Conservation (phyloP, 1,140 invertebrate genomes). For the Argopecten irradians region DNA sequence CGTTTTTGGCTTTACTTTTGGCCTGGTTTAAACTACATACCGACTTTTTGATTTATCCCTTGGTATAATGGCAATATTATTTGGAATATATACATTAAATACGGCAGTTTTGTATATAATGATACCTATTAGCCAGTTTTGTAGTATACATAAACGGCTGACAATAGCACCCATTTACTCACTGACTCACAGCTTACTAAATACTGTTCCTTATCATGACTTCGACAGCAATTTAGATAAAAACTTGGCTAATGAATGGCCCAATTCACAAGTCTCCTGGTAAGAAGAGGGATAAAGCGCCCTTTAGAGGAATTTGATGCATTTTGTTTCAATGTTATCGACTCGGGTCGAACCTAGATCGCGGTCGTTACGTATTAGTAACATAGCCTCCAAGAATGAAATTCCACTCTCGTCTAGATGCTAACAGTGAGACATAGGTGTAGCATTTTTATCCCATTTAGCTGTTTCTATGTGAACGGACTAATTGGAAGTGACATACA, state of each 20-base stretch:
- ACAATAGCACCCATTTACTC: not conserved
- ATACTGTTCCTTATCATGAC: not conserved
- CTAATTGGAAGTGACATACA: not conserved
- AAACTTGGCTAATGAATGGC: not conserved
- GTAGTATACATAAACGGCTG: not conserved
- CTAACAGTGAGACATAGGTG: not conserved
- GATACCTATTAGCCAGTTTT: not conserved
- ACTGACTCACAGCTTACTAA: not conserved
- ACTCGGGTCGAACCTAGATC: not conserved
- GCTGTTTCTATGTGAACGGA: not conserved
- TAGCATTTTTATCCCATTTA: not conserved
- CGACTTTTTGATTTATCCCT: too few species aligned
- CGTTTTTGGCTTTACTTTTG: too few species aligned
- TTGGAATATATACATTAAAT: not conserved
- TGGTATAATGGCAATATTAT: not conserved
- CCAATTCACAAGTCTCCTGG: not conserved
- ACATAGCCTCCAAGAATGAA: not conserved
- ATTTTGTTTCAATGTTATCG: conserved; percentile 3
- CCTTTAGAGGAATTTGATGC: not conserved
- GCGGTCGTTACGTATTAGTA: not conserved
- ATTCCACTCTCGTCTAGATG: not conserved
- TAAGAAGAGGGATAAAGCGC: not conserved
- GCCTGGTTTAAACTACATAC: too few species aligned
- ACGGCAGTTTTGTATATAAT: not conserved
- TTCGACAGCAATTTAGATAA: not conserved